Conservation (phyloP, 53 echinoderm and acorn worm genomes). For the Echinarachnius parma region DNA sequence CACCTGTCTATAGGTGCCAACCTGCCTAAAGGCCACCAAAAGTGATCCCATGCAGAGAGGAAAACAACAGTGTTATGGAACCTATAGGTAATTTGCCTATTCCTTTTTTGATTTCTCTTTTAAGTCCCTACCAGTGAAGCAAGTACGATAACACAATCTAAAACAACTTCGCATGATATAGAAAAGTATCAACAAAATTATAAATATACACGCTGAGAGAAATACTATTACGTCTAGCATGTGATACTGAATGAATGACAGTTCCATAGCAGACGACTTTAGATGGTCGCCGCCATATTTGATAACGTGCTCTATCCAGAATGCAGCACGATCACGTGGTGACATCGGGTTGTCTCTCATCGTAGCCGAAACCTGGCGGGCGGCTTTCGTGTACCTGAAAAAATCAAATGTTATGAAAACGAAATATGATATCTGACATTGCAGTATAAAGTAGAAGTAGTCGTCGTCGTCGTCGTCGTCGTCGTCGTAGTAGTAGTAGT, state of each 20-base stretch:
- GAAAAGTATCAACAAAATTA: background rate
- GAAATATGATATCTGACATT: too few relatives aligned
- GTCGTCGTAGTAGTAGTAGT: too few relatives aligned
- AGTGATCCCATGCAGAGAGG: too few relatives aligned
- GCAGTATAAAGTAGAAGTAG: too few relatives aligned
- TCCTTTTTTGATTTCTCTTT: too few relatives aligned
- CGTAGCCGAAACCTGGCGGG: constrained; percentile 15
- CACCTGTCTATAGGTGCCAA: too few relatives aligned
- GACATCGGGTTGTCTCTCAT: constrained; percentile 19
- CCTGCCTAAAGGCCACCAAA: too few relatives aligned
- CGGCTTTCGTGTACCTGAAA: constrained; percentile 5
- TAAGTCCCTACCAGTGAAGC: too few relatives aligned
- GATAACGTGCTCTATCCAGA: constrained; percentile 42
- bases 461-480: too few relatives aligned
- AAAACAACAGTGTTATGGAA: too few relatives aligned
- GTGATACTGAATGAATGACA: constrained; percentile 7
- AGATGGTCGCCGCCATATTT: constrained; percentile 28
- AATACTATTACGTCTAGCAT: constrained; percentile 9
- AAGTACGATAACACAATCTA: background rate
- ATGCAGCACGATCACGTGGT: constrained; percentile 25
- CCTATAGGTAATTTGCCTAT: too few relatives aligned
- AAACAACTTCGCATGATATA: background rate
- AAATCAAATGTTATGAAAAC: too few relatives aligned
- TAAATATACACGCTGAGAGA: background rate
- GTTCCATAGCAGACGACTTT: constrained; percentile 8